These are phyloP conservation scores for Siphonodentalium dalli DNA, from an alignment of 2,888 invertebrate genomes.

Conservation along the genomic window DNA sequence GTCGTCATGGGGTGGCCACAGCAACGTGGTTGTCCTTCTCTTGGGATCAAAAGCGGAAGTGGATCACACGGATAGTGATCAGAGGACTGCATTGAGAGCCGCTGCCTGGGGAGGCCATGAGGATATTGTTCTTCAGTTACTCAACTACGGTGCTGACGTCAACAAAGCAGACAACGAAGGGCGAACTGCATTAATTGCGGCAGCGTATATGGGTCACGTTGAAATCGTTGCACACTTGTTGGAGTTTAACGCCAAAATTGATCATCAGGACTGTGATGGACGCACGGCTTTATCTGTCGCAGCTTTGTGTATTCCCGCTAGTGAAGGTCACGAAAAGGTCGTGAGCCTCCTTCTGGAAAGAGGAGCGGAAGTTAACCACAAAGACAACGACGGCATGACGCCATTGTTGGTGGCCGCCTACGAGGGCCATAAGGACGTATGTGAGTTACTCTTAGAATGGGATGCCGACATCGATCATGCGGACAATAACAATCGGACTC, in stretches of 20 bases:
- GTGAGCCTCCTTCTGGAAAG: conserved; percentile 60
- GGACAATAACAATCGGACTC: conserved; percentile 68
- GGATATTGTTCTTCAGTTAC: conserved; percentile 68
- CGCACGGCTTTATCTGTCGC: conserved; percentile 83
- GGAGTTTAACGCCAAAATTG: conserved; percentile 68
- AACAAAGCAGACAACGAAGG: conserved; percentile 67
- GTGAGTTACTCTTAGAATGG: conserved; percentile 85
- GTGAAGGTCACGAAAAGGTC: conserved; percentile 65
- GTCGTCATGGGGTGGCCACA: conserved; percentile 95
- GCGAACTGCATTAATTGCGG: conserved; percentile 67
- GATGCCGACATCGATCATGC: conserved; percentile 91
- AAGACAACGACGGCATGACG: conserved; percentile 64
- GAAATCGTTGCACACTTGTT: conserved; percentile 61
- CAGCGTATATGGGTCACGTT: conserved; percentile 80
- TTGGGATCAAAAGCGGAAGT: conserved; percentile 74
- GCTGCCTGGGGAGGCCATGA: conserved; percentile 72
- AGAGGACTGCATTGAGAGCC: conserved; percentile 88
- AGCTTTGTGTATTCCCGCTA: conserved; percentile 65
- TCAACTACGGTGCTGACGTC: conserved; percentile 70
- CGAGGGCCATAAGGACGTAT: conserved; percentile 71
- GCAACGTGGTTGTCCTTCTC: conserved; percentile 58
- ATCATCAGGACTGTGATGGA: conserved; percentile 85
- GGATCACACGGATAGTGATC: conserved; percentile 67
- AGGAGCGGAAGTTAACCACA: conserved; percentile 61
- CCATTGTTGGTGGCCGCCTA: conserved; percentile 64